Base-by-base conservation (phyloP, 2,113 vertebrate species). In the Epinephelus cyanopodus region DNA sequence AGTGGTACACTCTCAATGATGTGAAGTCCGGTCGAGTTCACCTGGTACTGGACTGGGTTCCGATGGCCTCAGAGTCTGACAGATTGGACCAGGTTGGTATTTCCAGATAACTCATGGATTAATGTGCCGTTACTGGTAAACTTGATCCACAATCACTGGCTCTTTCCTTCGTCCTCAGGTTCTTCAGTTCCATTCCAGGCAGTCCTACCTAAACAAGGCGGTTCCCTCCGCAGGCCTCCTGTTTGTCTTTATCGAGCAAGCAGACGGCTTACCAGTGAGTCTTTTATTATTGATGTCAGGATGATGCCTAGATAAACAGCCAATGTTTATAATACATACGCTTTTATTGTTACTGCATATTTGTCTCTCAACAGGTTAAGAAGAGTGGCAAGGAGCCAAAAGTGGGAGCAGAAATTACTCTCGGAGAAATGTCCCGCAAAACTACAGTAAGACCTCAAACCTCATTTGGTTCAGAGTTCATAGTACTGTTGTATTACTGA, bases 1-100 rank as follows among this genome's bases (percentile, higher is more conserved):
- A 99, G 97, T 99, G 97, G 97, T 96, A 97, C 88, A 93, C 93
- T 15, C 94, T 98, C 71, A 96, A 90, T 63, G 97, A 97, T 5
- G 97, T 98, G 25, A 97, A 96, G 65, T 97, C 95, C 4, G 97
- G 97, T 60, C 95, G 95, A 12, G 74, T 98, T 83, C 97, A 97
- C 53, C 86, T 98, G 85, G 90, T 94, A 33, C 93, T 98, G 87
- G 97, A 98, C 83, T 96, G 96, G 91, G 92, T 98, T 68, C 87
- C 89, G 15, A 95, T 91, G 10, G 71, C 78, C 0, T 91, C 94
- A 14, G 92, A 94, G 15, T 72, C 96, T 13, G 91, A 95, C 23
- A 89, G 95, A 65, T 84, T 98, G 42, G 95, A 97, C 56, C 95
- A 98, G 96, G 97, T 98, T 9, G 48, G 81, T 77, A 78, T 71